Evolutionary conservation across 2,113 vertebrate species (phyloP).

Genomic region (Anas platyrhynchos): DNA sequence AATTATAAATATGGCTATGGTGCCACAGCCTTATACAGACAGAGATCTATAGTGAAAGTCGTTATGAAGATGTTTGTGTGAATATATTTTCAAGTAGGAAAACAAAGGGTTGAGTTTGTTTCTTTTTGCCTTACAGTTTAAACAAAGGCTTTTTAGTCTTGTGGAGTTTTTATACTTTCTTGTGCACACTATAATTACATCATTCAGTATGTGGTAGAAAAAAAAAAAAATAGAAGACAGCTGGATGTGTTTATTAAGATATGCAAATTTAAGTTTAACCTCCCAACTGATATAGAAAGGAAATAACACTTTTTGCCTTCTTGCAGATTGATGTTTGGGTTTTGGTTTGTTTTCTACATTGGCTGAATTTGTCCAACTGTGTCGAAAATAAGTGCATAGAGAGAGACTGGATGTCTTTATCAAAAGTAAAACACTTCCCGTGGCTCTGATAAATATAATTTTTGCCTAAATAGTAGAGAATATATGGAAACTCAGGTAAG

Average conservation of each 20-base stretch:
- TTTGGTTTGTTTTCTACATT: neutral
- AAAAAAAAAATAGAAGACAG: neutral
- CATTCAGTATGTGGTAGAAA: neutral
- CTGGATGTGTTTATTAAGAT: neutral
- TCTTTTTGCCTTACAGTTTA: neutral
- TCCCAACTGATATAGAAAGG: neutral
- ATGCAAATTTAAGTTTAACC: neutral
- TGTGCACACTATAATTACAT: neutral
- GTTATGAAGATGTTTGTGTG: neutral
- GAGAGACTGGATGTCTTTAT: neutral
- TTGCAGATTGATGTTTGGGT: neutral
- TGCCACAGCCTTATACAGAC: neutral
- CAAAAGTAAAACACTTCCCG: neutral
- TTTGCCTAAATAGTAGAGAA: neutral
- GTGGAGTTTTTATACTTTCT: neutral
- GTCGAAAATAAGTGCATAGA: neutral
- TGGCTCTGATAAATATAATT: neutral
- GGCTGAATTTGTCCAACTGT: neutral
- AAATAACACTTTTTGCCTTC: neutral
- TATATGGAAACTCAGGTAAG: neutral
- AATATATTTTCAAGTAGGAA: neutral
- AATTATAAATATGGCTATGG: neutral
- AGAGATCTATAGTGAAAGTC: neutral
- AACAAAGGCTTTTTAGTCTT: neutral
- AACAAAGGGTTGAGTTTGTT: neutral